Evolutionary conservation across 2,888 invertebrate genomes (phyloP).

Genomic region (Heteropelma amictum): DNA sequence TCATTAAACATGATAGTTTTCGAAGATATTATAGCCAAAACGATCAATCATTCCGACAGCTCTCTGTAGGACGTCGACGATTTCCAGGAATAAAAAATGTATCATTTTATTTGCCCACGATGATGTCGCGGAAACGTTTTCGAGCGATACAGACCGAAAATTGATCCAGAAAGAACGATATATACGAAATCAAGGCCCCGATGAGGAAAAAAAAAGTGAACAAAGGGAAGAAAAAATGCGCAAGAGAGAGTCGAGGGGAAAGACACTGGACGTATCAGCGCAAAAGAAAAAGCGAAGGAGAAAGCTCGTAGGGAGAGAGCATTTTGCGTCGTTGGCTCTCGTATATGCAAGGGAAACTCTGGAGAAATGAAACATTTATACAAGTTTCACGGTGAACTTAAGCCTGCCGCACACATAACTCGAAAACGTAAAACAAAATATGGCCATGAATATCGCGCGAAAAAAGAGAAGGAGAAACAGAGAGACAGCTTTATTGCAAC

Average conservation of each 20-base stretch:
- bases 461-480: not conserved
- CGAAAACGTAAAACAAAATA: no score
- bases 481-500: slow-evolving; percentile 36
- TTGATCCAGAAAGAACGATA: not conserved
- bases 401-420: not conserved
- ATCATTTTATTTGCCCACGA: no score
- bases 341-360: slow-evolving; percentile 22
- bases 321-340: slow-evolving; percentile 2
- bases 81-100: no score
- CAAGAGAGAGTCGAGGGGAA: slow-evolving; percentile 42
- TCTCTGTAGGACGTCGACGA: no score
- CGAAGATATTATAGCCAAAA: no score
- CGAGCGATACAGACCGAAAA: not conserved
- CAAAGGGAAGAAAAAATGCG: slow-evolving; percentile 19
- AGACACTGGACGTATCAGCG: slow-evolving; percentile 14
- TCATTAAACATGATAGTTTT: no score
- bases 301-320: slow-evolving; percentile 47
- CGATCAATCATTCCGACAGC: no score
- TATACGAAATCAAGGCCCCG: not conserved
- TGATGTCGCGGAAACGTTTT: no score
- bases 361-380: slow-evolving; percentile 16
- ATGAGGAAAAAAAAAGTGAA: slow-evolving; percentile 5
- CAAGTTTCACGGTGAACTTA: slow-evolving; percentile 18
- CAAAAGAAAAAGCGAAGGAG: slow-evolving; percentile 31
- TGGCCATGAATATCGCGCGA: not conserved